A percentile compares a stretch with the other conserved stretches of the same genome.
These are phyloP conservation scores for Calliopsis andreniformis DNA, from an alignment of 1,140 invertebrate genomes.

Conservation along the genomic window DNA sequence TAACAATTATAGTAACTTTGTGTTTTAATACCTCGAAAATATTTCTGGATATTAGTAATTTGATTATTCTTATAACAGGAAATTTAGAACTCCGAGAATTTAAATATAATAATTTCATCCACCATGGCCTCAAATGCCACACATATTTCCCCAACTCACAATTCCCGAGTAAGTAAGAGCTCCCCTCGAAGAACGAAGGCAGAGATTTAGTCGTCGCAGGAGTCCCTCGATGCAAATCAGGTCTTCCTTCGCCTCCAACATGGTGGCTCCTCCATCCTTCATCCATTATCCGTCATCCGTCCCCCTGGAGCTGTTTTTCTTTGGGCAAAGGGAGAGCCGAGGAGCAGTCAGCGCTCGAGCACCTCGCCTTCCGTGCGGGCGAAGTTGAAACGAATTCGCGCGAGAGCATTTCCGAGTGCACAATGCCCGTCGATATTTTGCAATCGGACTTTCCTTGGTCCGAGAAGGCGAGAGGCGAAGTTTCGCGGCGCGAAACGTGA, in stretches of 20 bases:
- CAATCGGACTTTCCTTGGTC: not conserved
- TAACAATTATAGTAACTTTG: too few species aligned
- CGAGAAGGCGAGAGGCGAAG: not conserved
- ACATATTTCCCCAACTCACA: too few species aligned
- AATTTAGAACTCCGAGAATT: too few species aligned
- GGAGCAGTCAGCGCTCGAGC: too few species aligned
- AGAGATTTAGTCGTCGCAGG: slow-evolving; percentile 9
- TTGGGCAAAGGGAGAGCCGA: too few species aligned
- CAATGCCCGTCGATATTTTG: not conserved
- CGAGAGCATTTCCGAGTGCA: not conserved
- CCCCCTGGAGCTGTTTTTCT: too few species aligned
- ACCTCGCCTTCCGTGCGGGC: slow-evolving; percentile 2
- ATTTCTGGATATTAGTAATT: too few species aligned
- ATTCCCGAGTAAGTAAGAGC: too few species aligned
- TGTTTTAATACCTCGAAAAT: too few species aligned
- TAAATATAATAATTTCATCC: too few species aligned
- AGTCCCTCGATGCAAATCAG: slow-evolving; percentile 41
- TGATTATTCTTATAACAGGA: too few species aligned
- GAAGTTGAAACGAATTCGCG: not conserved
- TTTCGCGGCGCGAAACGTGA: slow-evolving; percentile 7
- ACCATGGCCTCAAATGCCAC: too few species aligned
- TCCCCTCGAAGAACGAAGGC: not conserved
- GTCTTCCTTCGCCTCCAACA: not conserved
- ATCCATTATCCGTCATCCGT: slow-evolving; percentile 54
- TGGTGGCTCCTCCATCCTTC: slow-evolving; percentile 50